Conservation (phyloP, 2,797 vertebrate genomes). For the Amblyraja radiata region DNA sequence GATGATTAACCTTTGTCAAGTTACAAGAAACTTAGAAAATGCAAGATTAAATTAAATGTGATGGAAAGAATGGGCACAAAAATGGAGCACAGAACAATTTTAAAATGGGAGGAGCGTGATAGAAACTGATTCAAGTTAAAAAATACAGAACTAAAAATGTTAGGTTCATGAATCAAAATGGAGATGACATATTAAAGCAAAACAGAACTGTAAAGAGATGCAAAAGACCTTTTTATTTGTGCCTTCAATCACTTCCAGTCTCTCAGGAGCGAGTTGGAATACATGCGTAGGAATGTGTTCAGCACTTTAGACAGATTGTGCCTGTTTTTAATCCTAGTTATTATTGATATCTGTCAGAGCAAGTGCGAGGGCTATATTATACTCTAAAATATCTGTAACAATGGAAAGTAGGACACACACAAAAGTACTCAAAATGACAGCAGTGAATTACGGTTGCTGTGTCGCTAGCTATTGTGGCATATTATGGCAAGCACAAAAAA, state of each 20-base stretch:
- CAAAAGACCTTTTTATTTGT: neutral
- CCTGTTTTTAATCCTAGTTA: neutral
- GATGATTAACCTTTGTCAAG: neutral
- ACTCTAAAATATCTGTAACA: neutral
- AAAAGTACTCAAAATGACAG: neutral
- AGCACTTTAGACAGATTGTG: neutral
- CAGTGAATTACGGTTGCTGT: neutral
- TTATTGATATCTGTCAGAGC: constrained; percentile 24
- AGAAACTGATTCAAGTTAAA: neutral
- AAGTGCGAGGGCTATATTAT: neutral
- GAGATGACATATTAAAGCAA: constrained; percentile 2
- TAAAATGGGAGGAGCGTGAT: neutral
- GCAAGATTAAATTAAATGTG: neutral
- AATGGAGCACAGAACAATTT: neutral
- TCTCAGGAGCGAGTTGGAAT: neutral
- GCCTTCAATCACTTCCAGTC: neutral
- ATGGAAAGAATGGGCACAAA: neutral
- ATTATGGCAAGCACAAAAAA: neutral
- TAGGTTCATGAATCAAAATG: neutral
- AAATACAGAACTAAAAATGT: neutral
- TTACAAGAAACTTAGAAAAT: neutral
- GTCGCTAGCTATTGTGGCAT: neutral
- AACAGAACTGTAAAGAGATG: neutral
- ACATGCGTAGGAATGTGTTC: neutral
- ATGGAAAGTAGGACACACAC: neutral